These are phyloP conservation scores for Diglossa cyanea DNA, from an alignment of 2,797 vertebrate species.

Conservation along the genomic window DNA sequence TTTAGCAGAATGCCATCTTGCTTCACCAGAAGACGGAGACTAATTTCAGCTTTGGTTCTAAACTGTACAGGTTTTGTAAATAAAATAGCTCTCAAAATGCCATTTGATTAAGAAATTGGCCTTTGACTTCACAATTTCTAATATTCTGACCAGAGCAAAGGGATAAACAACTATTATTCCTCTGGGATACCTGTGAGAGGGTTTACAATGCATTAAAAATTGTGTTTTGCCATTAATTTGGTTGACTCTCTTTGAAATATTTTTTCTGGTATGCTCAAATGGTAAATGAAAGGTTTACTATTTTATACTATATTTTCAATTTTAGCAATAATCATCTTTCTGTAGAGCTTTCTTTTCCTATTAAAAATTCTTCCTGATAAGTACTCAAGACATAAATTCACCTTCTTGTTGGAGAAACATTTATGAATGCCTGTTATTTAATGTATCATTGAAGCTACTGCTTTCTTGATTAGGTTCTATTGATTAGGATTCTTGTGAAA, in stretches of 20 bases:
- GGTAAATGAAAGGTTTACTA: background rate
- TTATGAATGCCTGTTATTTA: conserved; percentile 18
- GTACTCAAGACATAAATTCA: background rate
- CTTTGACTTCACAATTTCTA: conserved; percentile 58
- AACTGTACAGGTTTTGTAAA: conserved; percentile 65
- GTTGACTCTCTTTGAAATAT: background rate
- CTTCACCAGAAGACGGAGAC: conserved; percentile 59
- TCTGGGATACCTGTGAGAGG: background rate
- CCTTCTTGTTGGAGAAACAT: background rate
- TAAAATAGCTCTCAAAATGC: conserved; percentile 62
- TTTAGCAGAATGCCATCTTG: conserved; percentile 77
- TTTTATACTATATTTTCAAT: background rate
- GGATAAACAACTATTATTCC: conserved; percentile 33
- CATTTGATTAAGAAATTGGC: conserved; percentile 46
- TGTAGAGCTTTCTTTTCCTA: background rate
- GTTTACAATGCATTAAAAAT: background rate
- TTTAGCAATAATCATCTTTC: background rate
- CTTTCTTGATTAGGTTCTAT: conserved; percentile 15
- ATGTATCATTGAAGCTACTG: background rate
- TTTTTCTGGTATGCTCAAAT: background rate
- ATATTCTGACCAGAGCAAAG: conserved; percentile 32
- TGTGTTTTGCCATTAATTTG: conserved; percentile 31
- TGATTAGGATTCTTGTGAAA: background rate
- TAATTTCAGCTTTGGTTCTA: conserved; percentile 74
- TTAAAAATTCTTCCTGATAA: conserved; percentile 1